Conservation (phyloP, 2,797 vertebrate species). For the Podarcis lilfordi region DNA sequence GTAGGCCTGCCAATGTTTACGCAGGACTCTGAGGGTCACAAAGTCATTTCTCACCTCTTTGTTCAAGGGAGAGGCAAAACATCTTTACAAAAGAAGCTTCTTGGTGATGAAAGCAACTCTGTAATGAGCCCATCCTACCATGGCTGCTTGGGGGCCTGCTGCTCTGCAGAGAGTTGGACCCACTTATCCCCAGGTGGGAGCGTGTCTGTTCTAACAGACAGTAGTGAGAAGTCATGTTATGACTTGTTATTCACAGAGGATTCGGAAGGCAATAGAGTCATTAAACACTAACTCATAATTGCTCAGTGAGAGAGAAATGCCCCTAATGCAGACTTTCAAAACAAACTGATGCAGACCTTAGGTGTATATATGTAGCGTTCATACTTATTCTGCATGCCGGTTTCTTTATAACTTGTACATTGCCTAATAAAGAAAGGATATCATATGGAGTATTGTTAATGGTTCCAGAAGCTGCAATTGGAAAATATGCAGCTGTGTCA, state of each 20-base stretch:
- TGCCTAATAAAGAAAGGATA: not conserved
- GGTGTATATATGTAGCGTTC: not conserved
- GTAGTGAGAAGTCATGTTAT: slow-evolving; percentile 55
- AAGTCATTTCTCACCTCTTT: slow-evolving; percentile 83
- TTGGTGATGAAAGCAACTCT: slow-evolving; percentile 70
- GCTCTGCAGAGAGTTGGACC: not conserved
- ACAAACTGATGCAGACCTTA: not conserved
- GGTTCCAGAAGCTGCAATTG: not conserved
- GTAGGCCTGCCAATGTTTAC: slow-evolving; percentile 80
- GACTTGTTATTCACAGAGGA: slow-evolving; percentile 91
- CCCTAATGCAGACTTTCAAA: not conserved
- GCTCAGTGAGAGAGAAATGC: accelerated
- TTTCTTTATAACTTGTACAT: not conserved
- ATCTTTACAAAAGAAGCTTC: slow-evolving; percentile 58
- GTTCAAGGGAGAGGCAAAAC: not conserved
- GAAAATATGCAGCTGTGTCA: not conserved
- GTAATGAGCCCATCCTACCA: not conserved
- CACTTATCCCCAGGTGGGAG: not conserved
- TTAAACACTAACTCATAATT: slow-evolving; percentile 81
- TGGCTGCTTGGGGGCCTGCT: not conserved
- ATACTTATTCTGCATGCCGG: not conserved
- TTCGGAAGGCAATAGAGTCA: slow-evolving; percentile 91
- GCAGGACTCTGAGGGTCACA: slow-evolving; percentile 89
- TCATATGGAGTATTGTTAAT: not conserved
- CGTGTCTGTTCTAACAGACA: slow-evolving; percentile 31